Conservation (phyloP, 2,888 invertebrate genomes). For the Saturnia japonica region DNA sequence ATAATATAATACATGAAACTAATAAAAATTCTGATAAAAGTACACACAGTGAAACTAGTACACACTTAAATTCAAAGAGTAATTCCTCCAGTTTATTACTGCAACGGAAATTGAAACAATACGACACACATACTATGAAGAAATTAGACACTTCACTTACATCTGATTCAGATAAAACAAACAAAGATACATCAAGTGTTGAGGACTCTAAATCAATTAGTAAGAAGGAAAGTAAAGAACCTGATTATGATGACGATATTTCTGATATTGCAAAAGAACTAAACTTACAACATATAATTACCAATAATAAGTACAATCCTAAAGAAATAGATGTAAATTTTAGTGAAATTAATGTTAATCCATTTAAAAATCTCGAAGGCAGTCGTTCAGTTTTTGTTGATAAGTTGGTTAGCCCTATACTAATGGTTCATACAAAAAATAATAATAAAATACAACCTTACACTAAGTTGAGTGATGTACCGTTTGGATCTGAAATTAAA, state of each 20-base stretch:
- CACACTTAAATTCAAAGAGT: constrained; percentile 30
- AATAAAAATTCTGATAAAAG: neutral
- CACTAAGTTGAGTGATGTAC: constrained; percentile 53
- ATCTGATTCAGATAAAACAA: constrained; percentile 5
- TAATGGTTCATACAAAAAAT: constrained; percentile 71
- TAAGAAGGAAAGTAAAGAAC: constrained; percentile 10
- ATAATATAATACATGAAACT: neutral
- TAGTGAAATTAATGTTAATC: constrained; percentile 53
- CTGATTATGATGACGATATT: constrained; percentile 41
- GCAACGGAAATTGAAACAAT: constrained; percentile 5
- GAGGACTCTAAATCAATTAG: constrained; percentile 6
- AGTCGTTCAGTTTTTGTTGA: constrained; percentile 69
- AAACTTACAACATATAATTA: constrained; percentile 32
- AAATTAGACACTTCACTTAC: neutral
- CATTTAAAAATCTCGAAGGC: constrained; percentile 63
- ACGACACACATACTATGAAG: neutral
- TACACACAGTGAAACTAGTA: constrained; percentile 19
- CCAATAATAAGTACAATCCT: constrained; percentile 20
- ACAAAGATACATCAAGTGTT: neutral
- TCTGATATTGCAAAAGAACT: constrained; percentile 43
- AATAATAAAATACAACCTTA: constrained; percentile 55
- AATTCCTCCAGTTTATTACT: constrained; percentile 28
- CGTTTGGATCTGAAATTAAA: constrained; percentile 59
- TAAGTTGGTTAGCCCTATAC: constrained; percentile 60
- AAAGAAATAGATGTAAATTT: neutral